Conservation (phyloP, 1,140 invertebrate genomes). For the Hypothenemus hampei region DNA sequence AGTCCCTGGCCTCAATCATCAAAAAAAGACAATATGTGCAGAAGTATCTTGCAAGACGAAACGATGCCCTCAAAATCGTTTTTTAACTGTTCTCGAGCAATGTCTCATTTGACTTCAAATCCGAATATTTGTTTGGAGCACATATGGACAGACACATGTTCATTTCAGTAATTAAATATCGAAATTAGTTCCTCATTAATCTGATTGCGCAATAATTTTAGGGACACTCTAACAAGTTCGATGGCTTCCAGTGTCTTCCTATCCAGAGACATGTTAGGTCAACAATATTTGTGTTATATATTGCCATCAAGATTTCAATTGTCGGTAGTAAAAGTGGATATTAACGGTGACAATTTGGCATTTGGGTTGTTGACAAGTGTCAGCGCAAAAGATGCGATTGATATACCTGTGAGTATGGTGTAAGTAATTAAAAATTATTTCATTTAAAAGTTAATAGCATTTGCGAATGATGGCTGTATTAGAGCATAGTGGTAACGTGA, state of each 20-base stretch:
- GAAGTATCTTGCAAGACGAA: constrained; percentile 5
- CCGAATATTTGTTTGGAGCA: constrained; percentile 84
- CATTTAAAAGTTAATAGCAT: constrained; percentile 43
- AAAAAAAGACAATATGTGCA: constrained; percentile 13
- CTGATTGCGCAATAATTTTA: constrained; percentile 29
- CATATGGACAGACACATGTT: constrained; percentile 73
- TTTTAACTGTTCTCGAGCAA: constrained; percentile 34
- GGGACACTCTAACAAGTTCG: constrained; percentile 45
- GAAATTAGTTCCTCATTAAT: neutral
- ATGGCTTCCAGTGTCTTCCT: constrained; percentile 75
- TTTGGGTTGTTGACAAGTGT: constrained; percentile 71
- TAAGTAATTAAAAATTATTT: neutral
- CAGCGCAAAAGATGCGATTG: constrained; percentile 76
- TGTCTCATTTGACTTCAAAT: constrained; percentile 44
- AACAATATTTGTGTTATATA: constrained; percentile 79
- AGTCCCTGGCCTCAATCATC: constrained; percentile 30
- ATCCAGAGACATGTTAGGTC: constrained; percentile 74
- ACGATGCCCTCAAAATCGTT: constrained; percentile 22
- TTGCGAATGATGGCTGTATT: constrained; percentile 78
- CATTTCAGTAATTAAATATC: constrained; percentile 26
- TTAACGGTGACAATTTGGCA: constrained; percentile 63
- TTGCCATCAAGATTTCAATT: constrained; percentile 62
- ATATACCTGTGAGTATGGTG: constrained; percentile 56
- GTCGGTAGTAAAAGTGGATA: constrained; percentile 70
- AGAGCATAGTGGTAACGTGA: constrained; percentile 70